Conservation (phyloP, 2,113 vertebrate genomes). For the Rallus limicola region DNA sequence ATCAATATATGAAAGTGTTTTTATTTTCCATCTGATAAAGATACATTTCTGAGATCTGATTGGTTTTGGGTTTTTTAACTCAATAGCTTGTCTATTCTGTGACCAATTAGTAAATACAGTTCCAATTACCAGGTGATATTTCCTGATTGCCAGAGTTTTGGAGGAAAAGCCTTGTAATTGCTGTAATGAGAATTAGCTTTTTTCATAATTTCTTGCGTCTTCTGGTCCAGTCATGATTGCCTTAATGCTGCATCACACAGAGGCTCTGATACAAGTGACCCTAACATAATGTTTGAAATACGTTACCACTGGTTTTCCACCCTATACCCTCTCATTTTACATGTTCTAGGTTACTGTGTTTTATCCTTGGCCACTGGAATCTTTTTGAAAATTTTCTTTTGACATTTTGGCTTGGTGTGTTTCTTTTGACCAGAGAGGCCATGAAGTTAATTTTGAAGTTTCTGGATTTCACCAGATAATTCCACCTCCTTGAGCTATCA, state of each 20-base stretch:
- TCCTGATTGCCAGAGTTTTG: not conserved
- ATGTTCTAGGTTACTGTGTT: not conserved
- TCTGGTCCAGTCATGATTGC: not conserved
- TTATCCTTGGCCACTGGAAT: not conserved
- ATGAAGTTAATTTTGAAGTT: not conserved
- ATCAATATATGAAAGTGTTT: not conserved
- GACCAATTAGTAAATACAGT: not conserved
- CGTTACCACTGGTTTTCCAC: not conserved
- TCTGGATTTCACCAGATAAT: not conserved
- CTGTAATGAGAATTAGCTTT: not conserved
- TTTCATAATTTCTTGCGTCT: not conserved
- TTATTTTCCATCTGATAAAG: not conserved
- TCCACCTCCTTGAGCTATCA: not conserved
- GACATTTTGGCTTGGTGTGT: not conserved
- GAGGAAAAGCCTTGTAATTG: not conserved
- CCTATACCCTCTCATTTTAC: not conserved
- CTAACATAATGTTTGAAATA: not conserved
- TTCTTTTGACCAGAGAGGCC: not conserved
- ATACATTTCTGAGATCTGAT: not conserved
- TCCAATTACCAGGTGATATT: constrained; percentile 9
- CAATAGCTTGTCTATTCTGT: not conserved
- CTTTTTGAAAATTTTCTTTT: not conserved
- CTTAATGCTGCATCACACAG: not conserved
- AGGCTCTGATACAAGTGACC: not conserved
- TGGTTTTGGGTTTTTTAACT: not conserved